These are phyloP conservation scores for Ypsolopha scabrella DNA, from an alignment of 2,888 invertebrate genomes.

Conservation along the genomic window DNA sequence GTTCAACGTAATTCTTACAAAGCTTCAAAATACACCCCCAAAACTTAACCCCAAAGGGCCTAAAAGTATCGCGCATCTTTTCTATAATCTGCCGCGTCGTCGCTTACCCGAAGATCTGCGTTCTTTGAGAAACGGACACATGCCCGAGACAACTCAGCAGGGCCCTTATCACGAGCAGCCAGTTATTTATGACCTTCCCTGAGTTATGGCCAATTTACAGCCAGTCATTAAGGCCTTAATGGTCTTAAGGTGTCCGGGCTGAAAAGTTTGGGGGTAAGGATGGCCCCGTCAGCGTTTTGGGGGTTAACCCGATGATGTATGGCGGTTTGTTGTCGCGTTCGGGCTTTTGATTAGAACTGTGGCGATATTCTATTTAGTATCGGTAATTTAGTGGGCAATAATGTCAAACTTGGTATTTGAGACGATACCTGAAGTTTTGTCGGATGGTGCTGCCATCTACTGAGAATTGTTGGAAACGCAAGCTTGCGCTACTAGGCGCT, in stretches of 20 bases:
- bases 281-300: constrained; percentile 40
- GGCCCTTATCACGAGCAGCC: constrained; percentile 57
- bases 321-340: constrained; percentile 8
- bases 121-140: not conserved
- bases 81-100: not conserved
- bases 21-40: too few relatives aligned
- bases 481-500: too few relatives aligned
- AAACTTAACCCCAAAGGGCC: too few relatives aligned
- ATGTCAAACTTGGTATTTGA: too few relatives aligned
- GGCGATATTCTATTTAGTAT: not conserved
- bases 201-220: constrained; percentile 70
- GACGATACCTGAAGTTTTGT: too few relatives aligned
- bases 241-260: constrained; percentile 61
- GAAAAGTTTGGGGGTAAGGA: constrained; percentile 31
- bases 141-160: constrained; percentile 52
- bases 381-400: not conserved
- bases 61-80: too few relatives aligned
- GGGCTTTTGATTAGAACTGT: not conserved
- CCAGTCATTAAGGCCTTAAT: constrained; percentile 67
- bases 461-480: too few relatives aligned
- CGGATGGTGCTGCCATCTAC: too few relatives aligned
- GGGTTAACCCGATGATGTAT: constrained; percentile 22
- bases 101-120: not conserved
- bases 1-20: too few relatives aligned
- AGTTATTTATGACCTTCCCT: constrained; percentile 60